phyloP scores from a whole-genome alignment of 2,113 vertebrate species.

The Tor tambroides region DNA sequence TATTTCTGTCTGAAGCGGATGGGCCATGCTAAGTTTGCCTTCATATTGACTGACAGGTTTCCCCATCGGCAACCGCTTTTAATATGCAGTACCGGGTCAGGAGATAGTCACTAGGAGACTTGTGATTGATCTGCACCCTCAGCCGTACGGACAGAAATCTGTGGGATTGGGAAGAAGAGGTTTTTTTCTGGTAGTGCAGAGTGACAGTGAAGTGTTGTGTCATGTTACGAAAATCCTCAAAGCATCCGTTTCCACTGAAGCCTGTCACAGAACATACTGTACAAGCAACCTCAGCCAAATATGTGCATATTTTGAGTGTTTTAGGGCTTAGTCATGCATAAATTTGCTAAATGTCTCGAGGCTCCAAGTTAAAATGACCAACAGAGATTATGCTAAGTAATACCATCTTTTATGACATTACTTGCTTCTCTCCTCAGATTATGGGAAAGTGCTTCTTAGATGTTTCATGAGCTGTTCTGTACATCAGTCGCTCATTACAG shows the following conservation, averaged over 20 bases:
- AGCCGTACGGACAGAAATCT: neutral
- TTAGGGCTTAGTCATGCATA: neutral
- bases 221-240: neutral
- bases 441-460: neutral
- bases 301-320: conserved; percentile 7
- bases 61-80: neutral
- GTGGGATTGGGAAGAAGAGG: neutral
- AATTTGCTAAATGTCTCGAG: neutral
- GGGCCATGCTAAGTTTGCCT: neutral
- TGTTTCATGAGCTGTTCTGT: neutral
- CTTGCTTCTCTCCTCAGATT: neutral
- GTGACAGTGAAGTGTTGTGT: neutral
- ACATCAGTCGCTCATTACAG: neutral
- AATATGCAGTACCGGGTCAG: conserved; percentile 6
- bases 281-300: neutral
- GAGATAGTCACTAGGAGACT: neutral
- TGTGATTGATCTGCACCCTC: neutral
- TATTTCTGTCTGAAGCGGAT: neutral
- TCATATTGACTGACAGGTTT: conserved; percentile 5
- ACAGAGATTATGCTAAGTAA: neutral
- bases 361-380: neutral
- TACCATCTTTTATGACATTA: neutral
- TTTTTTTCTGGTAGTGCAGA: neutral
- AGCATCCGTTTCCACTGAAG: neutral
- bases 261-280: neutral